These are phyloP conservation scores for Baronia brevicornis DNA, from an alignment of 2,888 invertebrate genomes.

Conservation along the genomic window DNA sequence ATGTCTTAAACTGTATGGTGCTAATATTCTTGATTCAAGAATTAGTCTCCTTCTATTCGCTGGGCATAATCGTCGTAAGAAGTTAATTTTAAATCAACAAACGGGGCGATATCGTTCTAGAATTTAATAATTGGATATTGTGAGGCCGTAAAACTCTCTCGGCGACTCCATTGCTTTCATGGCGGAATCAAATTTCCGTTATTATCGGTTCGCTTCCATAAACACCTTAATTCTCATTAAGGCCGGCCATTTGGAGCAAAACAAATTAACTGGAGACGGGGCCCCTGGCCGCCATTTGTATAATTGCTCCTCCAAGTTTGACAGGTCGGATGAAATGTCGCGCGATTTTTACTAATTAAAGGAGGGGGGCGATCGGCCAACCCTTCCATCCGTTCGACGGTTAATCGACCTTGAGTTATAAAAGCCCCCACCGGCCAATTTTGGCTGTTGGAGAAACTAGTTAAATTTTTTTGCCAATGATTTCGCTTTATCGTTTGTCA, in stretches of 20 bases:
- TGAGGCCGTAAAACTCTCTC: constrained; percentile 28
- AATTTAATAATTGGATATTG: constrained; percentile 23
- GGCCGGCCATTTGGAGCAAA: constrained; percentile 59
- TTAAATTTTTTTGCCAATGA: constrained; percentile 1
- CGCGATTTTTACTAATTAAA: constrained; percentile 70
- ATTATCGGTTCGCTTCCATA: constrained; percentile 52
- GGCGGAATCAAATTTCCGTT: constrained; percentile 53
- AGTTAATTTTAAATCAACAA: constrained; percentile 4
- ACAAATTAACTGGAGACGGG: constrained; percentile 59
- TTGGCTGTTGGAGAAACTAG: too few species aligned
- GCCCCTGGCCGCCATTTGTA: constrained; percentile 40
- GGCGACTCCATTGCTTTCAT: constrained; percentile 31
- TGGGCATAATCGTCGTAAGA: too few species aligned
- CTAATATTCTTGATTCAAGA: too few species aligned
- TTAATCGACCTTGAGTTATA: constrained; percentile 9
- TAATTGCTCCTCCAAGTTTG: constrained; percentile 61
- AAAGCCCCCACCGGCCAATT: neutral
- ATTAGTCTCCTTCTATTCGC: too few species aligned
- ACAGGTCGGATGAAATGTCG: constrained; percentile 69
- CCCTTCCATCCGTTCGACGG: constrained; percentile 23
- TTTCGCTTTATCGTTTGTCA: too few species aligned
- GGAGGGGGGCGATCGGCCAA: constrained; percentile 29
- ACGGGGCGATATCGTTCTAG: too few species aligned
- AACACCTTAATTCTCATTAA: constrained; percentile 69
- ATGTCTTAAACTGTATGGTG: too few species aligned